A percentile compares a stretch with the other conserved stretches of the same genome.
These are phyloP conservation scores for Penaeus monodon DNA, from an alignment of 2,888 invertebrate genomes.

Conservation along the genomic window DNA sequence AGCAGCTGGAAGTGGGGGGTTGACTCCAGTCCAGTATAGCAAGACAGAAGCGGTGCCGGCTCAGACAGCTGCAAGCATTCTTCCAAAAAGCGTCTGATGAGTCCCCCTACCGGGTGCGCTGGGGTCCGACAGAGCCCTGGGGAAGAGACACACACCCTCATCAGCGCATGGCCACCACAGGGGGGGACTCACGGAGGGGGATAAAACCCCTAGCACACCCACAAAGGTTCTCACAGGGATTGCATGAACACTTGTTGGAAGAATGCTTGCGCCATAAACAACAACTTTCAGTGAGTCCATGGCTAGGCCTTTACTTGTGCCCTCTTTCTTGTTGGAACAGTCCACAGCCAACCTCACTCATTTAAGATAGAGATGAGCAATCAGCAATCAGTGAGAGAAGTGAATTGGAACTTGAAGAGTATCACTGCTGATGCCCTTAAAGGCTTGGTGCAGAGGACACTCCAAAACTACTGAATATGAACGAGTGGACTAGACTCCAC, in stretches of 20 bases:
- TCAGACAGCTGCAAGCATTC: conserved; percentile 66
- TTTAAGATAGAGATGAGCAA: conserved; percentile 35
- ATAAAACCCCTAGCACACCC: conserved; percentile 49
- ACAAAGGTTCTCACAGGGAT: conserved; percentile 57
- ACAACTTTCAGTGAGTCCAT: conserved; percentile 61
- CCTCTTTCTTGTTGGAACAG: conserved; percentile 55
- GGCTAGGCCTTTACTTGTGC: conserved; percentile 54
- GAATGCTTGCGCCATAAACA: conserved; percentile 66
- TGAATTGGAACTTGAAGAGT: conserved; percentile 52
- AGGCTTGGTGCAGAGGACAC: conserved; percentile 54
- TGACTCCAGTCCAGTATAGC: conserved; percentile 65
- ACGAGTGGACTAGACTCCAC: conserved; percentile 51
- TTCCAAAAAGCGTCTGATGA: conserved; percentile 66
- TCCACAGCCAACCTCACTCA: conserved; percentile 35
- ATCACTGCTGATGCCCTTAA: conserved; percentile 55
- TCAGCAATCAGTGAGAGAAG: conserved; percentile 45
- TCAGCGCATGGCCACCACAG: conserved; percentile 56
- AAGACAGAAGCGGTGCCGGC: conserved; percentile 63
- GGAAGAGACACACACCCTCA: conserved; percentile 64
- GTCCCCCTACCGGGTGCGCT: conserved; percentile 65
- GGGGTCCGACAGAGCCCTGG: conserved; percentile 65
- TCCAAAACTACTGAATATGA: conserved; percentile 39
- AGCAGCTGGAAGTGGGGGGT: conserved; percentile 65
- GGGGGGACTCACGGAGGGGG: conserved; percentile 48
- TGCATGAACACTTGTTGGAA: conserved; percentile 64